A percentile compares a stretch with the other conserved stretches of the same genome.
Evolutionary conservation across 2,113 vertebrate genomes (phyloP).

Genomic region (Anoplopoma fimbria): DNA sequence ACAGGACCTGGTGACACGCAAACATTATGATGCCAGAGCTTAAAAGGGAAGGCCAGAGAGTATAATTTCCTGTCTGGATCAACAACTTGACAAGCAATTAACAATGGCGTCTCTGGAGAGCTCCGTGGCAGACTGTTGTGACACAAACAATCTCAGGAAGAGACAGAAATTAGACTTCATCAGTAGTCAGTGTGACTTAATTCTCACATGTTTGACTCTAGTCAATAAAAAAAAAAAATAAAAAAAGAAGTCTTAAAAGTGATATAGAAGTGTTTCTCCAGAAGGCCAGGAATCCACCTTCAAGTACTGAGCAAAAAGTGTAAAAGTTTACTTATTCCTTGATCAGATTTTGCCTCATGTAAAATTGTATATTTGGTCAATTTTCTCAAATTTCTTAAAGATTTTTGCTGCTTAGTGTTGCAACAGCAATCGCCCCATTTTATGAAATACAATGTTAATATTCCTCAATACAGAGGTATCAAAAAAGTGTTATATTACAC

Average conservation of each 20-base stretch:
- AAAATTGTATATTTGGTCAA: not conserved
- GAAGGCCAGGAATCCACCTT: not conserved
- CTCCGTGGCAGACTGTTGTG: conserved; percentile 1
- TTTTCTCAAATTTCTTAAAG: not conserved
- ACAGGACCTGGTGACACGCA: not conserved
- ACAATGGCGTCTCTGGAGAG: not conserved
- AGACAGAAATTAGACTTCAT: not conserved
- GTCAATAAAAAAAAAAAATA: not conserved
- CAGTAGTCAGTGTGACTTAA: not conserved
- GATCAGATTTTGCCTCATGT: not conserved
- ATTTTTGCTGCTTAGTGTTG: not conserved
- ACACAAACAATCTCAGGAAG: not conserved
- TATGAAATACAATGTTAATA: too few relatives aligned
- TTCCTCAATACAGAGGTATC: not conserved
- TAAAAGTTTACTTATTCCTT: not conserved
- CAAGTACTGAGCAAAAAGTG: not conserved
- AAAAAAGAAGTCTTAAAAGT: not conserved
- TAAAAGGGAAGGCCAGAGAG: not conserved
- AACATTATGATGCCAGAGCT: not conserved
- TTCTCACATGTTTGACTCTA: not conserved
- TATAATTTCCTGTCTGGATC: conserved; percentile 18
- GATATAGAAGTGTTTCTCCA: not conserved
- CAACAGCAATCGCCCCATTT: not conserved
- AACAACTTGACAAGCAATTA: not conserved
- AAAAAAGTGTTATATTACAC: not conserved